phyloP scores from a whole-genome alignment of 2,113 vertebrate species.

The Panthera uncia region DNA sequence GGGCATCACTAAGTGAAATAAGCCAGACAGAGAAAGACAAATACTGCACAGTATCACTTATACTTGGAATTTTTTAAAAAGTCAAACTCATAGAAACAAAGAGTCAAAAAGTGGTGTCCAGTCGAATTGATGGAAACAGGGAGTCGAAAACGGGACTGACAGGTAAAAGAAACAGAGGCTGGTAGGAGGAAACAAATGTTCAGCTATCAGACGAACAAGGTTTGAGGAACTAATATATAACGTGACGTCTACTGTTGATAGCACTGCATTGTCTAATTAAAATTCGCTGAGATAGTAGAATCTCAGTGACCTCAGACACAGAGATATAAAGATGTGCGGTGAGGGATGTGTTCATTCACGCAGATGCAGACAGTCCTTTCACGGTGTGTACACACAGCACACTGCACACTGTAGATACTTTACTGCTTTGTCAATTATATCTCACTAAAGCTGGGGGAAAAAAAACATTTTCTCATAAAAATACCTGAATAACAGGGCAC shows the following conservation, averaged over 20 bases:
- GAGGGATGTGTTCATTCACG: neutral
- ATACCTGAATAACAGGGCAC: neutral
- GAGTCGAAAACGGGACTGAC: neutral
- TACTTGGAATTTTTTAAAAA: neutral
- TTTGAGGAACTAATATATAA: neutral
- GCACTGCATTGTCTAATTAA: neutral
- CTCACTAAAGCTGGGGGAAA: neutral
- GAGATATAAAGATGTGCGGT: neutral
- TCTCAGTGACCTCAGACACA: neutral
- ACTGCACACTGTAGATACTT: neutral
- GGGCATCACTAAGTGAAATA: neutral
- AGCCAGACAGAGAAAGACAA: neutral
- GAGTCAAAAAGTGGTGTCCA: neutral
- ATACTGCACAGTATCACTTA: neutral
- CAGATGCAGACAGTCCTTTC: neutral
- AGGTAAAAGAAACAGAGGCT: neutral
- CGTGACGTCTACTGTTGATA: neutral
- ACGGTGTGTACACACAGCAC: neutral
- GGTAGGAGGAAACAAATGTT: neutral
- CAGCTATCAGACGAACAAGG: neutral
- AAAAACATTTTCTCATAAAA: neutral
- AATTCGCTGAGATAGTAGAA: neutral
- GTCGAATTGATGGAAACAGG: neutral
- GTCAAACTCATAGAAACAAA: neutral
- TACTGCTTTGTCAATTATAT: neutral